Evolutionary conservation across 2,113 vertebrate genomes (phyloP).

Genomic region (Elgaria multicarinata): DNA sequence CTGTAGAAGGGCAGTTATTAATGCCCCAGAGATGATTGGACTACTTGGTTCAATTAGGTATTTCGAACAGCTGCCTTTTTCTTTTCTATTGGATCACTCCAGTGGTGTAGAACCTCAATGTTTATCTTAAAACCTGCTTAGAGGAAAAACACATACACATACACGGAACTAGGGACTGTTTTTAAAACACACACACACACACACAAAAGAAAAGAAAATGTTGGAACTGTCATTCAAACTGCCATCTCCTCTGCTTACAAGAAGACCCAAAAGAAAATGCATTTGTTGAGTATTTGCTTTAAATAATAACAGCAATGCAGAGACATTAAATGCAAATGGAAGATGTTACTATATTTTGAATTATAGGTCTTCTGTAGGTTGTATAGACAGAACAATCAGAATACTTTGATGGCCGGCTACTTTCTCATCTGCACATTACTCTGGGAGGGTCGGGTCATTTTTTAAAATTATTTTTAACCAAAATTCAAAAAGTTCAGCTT

Average conservation of each 20-base stretch:
- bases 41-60: conserved; percentile 26
- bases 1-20: conserved; percentile 19
- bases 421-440: neutral
- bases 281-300: neutral
- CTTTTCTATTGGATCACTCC: neutral
- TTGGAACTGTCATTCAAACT: neutral
- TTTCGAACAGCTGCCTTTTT: conserved; percentile 29
- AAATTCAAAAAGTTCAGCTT: no score
- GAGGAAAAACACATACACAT: neutral
- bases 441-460: no score
- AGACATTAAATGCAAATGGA: neutral
- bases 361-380: neutral
- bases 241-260: neutral
- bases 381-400: neutral
- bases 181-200: neutral
- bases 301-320: neutral
- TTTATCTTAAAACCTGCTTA: conserved; percentile 13
- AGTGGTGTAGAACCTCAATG: neutral
- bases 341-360: neutral
- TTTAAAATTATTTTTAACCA: no score
- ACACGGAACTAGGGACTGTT: neutral
- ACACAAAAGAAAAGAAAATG: neutral
- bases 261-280: neutral
- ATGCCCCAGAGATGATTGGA: conserved; percentile 27
- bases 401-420: neutral